Evolutionary conservation across 2,888 invertebrate genomes (phyloP), one percentile per base, ranked within the genome.

Genomic region (Nesidiocoris tenuis): DNA sequence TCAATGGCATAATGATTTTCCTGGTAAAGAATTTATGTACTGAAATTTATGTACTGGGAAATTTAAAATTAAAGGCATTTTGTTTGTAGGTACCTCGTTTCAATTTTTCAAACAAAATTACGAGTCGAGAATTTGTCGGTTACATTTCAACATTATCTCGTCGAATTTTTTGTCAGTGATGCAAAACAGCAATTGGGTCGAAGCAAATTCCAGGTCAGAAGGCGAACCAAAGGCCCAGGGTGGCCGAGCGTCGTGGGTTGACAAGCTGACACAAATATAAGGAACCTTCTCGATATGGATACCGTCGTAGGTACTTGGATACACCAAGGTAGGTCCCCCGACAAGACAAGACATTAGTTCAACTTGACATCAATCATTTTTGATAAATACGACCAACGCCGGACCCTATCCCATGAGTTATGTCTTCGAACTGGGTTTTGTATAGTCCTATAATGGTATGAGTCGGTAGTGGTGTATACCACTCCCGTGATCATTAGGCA

Each of bases 361-460:
- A 54, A 72, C 61, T 72, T 61, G 54, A 72, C 72, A 72, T 72
- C 72, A 72, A 72, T 72, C 72, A 72, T 72, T 72, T 39, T 25
- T 72, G 72, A 72, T 72, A 72, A 72, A 72, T 72, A 63, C 72
- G 61, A 19, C 54, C 54, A 39, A 39, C 70, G 59, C 54, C 22
- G 61, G 21, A 39, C 22, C 57, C 61, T 55, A 72, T 61, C 61
- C 39, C 39, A 63, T 39, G 72, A 63, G 63, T 61, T 72, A 63
- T 72, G 61, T 72, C 21, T 56, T 19, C n/a, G 12, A 25, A 64
- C 39, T 12, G 2, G 12, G 65, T 65, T 39, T 24, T 65, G 57
- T 68, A 21, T 72, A 63, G 72, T 72, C 71, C 59, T 71, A 59
- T 71, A 23, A 25, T 71, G 61, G 72, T 21, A 39, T 39, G 39